A percentile compares a stretch with the other conserved stretches of the same genome.
Evolutionary conservation across 64 coral and sea anemone genomes (phyloP).

Genomic region (Stichodactyla mertensii): DNA sequence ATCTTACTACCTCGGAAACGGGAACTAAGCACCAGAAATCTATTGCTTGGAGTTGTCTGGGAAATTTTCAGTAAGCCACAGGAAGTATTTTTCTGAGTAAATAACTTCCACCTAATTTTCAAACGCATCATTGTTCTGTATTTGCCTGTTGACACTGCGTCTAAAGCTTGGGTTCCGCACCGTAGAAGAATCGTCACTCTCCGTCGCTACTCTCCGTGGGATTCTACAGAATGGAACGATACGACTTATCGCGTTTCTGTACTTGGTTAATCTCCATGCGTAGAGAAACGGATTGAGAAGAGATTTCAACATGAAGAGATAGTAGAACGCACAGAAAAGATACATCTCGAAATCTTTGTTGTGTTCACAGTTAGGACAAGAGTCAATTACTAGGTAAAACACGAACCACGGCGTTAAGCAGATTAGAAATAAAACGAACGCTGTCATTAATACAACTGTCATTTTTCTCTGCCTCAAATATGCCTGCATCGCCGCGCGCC

Average conservation of each 20-base stretch:
- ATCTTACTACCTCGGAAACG: too few species aligned
- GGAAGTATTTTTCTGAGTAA: too few species aligned
- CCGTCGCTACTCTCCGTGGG: neutral
- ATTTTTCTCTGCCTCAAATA: constrained; percentile 57
- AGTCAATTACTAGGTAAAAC: constrained; percentile 67
- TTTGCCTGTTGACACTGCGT: neutral
- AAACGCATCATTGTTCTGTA: neutral
- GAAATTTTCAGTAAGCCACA: too few species aligned
- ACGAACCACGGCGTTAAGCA: constrained; percentile 72
- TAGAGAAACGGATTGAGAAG: constrained; percentile 67
- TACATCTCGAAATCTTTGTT: constrained; percentile 71
- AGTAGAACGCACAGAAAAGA: constrained; percentile 60
- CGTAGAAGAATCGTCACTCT: neutral
- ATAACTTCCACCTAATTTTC: neutral
- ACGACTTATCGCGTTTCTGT: constrained; percentile 15
- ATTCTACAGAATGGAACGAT: constrained; percentile 9
- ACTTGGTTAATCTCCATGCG: constrained; percentile 77
- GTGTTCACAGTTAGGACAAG: constrained; percentile 64
- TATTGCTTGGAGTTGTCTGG: too few species aligned
- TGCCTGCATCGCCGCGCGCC: constrained; percentile 41
- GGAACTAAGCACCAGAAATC: too few species aligned
- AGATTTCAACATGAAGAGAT: constrained; percentile 69
- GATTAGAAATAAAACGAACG: constrained; percentile 58
- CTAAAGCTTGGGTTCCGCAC: neutral
- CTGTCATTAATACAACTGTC: constrained; percentile 42